Conservation (phyloP, 2,888 invertebrate genomes). For the Drosophila setosimentum region DNA sequence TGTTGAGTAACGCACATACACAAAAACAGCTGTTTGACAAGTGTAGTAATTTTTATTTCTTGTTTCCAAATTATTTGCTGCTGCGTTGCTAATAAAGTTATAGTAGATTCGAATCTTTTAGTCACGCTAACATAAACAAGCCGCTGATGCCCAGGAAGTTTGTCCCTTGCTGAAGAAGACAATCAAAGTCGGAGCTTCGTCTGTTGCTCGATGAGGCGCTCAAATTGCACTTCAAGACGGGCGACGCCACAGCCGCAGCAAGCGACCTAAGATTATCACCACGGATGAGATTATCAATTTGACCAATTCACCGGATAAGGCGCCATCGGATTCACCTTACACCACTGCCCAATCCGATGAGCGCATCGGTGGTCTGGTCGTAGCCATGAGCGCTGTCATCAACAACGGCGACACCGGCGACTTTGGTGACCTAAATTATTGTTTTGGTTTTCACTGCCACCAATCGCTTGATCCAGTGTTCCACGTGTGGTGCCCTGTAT, state of each 20-base stretch:
- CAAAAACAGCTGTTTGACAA: conserved; percentile 30
- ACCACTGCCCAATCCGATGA: conserved; percentile 83
- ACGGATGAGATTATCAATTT: conserved; percentile 81
- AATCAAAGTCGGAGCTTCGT: conserved; percentile 90
- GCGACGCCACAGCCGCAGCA: conserved; percentile 74
- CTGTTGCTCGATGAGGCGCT: conserved; percentile 90
- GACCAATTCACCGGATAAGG: conserved; percentile 82
- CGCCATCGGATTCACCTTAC: conserved; percentile 83
- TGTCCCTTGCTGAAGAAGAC: conserved; percentile 93
- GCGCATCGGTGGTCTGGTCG: conserved; percentile 62
- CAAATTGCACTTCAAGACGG: conserved; percentile 87
- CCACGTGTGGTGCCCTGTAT: conserved; percentile 94
- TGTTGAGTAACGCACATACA: conserved; percentile 10
- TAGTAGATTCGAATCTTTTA: not conserved
- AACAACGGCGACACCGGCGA: conserved; percentile 83
- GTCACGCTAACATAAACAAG: conserved; percentile 33
- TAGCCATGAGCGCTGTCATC: conserved; percentile 78
- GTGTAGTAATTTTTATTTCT: not conserved
- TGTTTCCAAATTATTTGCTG: not conserved
- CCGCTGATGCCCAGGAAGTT: conserved; percentile 87
- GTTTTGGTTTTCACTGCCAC: conserved; percentile 92
- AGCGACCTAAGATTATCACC: conserved; percentile 41
- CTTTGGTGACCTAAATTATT: conserved; percentile 85
- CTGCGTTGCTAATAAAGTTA: not conserved
- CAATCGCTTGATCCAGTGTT: conserved; percentile 96